Evolutionary conservation across 2,797 vertebrate genomes (phyloP).

Genomic region (Notamacropus eugenii): DNA sequence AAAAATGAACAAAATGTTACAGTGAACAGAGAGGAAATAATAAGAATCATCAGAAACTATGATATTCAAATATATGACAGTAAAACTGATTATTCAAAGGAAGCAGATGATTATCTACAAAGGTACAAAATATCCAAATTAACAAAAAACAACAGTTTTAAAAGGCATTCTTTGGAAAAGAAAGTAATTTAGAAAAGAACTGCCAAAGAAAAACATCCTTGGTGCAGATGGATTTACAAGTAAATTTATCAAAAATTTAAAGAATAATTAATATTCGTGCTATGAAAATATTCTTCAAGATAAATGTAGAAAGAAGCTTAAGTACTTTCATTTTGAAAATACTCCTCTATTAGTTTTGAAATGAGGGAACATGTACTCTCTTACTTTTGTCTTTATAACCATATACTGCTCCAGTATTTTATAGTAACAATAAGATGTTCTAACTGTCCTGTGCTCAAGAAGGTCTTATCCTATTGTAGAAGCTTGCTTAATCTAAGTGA

Average conservation of each 20-base stretch:
- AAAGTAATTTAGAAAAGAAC: not conserved
- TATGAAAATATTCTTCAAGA: not conserved
- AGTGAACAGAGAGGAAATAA: not conserved
- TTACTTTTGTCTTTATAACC: not conserved
- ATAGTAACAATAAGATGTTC: not conserved
- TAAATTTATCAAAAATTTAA: not conserved
- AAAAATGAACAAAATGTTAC: not conserved
- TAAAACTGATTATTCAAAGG: not conserved
- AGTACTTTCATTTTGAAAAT: not conserved
- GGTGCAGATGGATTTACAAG: not conserved
- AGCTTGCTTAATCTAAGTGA: not conserved
- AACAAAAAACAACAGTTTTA: not conserved
- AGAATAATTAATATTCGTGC: not conserved
- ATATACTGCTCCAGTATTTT: not conserved
- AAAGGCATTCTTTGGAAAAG: not conserved
- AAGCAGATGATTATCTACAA: conserved; percentile 1
- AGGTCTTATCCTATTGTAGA: not conserved
- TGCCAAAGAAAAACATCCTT: not conserved
- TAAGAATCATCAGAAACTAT: not conserved
- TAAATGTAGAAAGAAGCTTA: not conserved
- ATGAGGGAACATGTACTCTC: not conserved
- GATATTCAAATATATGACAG: not conserved
- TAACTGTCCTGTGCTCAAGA: not conserved
- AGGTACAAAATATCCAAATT: not conserved
- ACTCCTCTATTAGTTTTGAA: not conserved